Conservation (phyloP, 2,888 invertebrate species). For the Noctua janthe region DNA sequence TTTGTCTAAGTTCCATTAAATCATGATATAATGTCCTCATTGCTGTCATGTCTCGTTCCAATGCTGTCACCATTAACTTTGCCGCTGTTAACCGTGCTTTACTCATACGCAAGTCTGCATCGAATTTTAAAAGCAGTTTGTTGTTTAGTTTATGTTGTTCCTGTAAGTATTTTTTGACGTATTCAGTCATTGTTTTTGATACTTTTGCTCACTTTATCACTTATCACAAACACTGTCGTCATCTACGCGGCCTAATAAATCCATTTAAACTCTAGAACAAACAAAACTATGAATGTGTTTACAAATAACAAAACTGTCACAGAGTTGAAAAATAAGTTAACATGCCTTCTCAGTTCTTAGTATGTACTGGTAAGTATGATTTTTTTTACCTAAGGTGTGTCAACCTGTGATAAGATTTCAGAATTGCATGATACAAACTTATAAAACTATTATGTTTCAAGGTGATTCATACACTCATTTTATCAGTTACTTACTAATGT, state of each 20-base stretch:
- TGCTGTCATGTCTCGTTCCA: constrained; percentile 75
- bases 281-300: constrained; percentile 23
- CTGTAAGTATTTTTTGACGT: constrained; percentile 66
- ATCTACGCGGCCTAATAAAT: constrained; percentile 14
- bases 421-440: constrained; percentile 32
- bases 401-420: constrained; percentile 52
- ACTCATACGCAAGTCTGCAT: constrained; percentile 72
- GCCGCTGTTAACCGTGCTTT: constrained; percentile 71
- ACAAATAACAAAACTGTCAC: constrained; percentile 26
- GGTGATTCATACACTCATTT: constrained; percentile 37
- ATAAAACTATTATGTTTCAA: constrained; percentile 12
- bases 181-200: constrained; percentile 52
- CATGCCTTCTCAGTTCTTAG: constrained; percentile 16
- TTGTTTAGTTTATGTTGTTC: constrained; percentile 72
- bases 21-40: constrained; percentile 77
- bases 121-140: constrained; percentile 72
- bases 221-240: constrained; percentile 32
- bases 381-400: constrained; percentile 47
- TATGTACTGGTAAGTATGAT: constrained; percentile 11
- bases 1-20: constrained; percentile 80
- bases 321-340: constrained; percentile 23
- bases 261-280: constrained; percentile 22
- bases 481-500: constrained; percentile 6
- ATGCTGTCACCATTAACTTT: constrained; percentile 76
- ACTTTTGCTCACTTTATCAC: constrained; percentile 50